Base-by-base conservation (phyloP, 1,140 invertebrate species). In the Drosophila nikananu region DNA sequence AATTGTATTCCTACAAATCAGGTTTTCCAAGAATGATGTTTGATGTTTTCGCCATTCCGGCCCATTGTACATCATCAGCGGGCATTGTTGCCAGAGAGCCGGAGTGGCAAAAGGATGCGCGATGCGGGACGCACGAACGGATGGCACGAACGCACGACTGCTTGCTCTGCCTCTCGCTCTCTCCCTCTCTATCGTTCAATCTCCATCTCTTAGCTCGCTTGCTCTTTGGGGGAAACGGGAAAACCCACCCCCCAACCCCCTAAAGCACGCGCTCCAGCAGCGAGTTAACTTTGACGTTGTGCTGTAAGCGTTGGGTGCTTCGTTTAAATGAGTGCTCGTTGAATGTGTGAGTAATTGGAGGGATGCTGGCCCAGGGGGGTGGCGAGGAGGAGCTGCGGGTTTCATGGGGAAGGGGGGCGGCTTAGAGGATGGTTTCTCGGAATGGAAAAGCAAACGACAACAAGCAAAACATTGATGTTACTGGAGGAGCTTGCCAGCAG, bases 281-380 rank as follows among this genome's bases (percentile, higher is more conserved):
- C 62, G 78, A 89, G 86, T 86, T 90, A 90, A 90, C 86, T 90
- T 89, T 82, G 72, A 83, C 81, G 81, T 89, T 83, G 62, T 84
- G 81, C 77, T 89, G 84, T 89, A 77, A 86, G 86, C 78, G 80
- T 81, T 90, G 86, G 81, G 81, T 86, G 86, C 86, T 86, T 89
- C 81, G 86, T 90, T 89, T 89, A 90, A 89, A 89, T 90, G 86
- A 89, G 86, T 90, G 81, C 78, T 90, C 81, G 86, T 90, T 89
- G 86, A 90, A 84, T 89, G 86, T 89, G 86, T 90, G 86, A 86
- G 86, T 89, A 90, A 86, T 90, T 89, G 86, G 81, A 84, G 75
- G 82, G 83, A 81, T 86, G 72, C 77, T 77, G 70, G 54, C 49
- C n/a, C 17, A 13, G 35, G 39, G 32, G 46, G 42, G 21, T 5